Base-by-base conservation (phyloP, 2,888 invertebrate species). In the Melangyna quadrimaculata region DNA sequence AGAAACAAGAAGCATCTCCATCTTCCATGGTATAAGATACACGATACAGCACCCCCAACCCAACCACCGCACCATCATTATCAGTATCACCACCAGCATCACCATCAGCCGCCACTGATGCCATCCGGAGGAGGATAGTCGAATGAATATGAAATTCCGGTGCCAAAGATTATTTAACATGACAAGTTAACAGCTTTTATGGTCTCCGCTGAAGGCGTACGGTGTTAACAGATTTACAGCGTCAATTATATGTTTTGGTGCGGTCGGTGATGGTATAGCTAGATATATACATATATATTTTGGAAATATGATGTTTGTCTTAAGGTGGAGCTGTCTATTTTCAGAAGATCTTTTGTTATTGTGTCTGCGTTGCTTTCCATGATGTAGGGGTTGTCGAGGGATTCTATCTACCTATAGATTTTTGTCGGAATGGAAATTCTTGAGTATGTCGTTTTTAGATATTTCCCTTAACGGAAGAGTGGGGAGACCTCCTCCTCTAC, bases 141-240 rank as follows among this genome's bases (percentile, higher is more conserved):
- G 86, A 80, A 78, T 78, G 78, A 74, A 83, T 83, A 78, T 83
- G 81, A 78, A 77, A 78, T 81, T 81, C 77, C 86, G 81, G 86
- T 86, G 81, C 86, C 86, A 81, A 86, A 81, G 86, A 86, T 83
- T 83, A 83, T 83, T 83, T 83, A 83, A 83, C 83, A 83, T 81
- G 86, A 86, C 86, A 86, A 86, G 86, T 86, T 86, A 86, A 86
- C 86, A 86, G 86, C 86, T 86, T 86, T 86, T 86, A 86, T 81
- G 86, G 86, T 86, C 86, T 81, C 77, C 86, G 81, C 81, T 81
- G 86, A 86, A 86, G 86, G 73, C 86, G 57, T 86, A 73, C 86
- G 75, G 86, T 86, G 86, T 81, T 81, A 86, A 86, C 86, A 86
- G 86, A 86, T 86, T 86, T 86, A 86, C 86, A 81, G 86, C 86